Conservation (phyloP, 1,140 invertebrate genomes). For the Dolichoris vasculosae region DNA sequence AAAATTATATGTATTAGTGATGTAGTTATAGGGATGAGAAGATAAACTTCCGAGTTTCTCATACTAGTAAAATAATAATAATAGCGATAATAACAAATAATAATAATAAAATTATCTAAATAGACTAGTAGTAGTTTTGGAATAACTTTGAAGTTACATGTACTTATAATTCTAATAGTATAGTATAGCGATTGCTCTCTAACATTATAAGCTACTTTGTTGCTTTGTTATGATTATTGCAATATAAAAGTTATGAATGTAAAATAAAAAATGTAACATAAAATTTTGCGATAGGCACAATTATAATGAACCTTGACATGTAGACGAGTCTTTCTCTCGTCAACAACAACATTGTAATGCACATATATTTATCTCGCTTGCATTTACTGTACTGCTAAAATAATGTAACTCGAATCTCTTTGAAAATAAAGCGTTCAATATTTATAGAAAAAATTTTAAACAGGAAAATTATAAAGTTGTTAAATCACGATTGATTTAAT, state of each 20-base stretch:
- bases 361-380: too few relatives aligned
- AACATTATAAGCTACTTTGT: not conserved
- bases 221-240: not conserved
- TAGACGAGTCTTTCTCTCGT: not conserved
- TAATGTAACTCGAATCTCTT: too few relatives aligned
- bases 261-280: not conserved
- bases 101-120: slow-evolving; percentile 2
- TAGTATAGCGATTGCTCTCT: not conserved
- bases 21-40: not conserved
- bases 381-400: too few relatives aligned
- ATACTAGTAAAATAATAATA: slow-evolving; percentile 23
- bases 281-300: not conserved
- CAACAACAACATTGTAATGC: not conserved
- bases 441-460: too few relatives aligned
- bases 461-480: too few relatives aligned
- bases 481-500: too few relatives aligned
- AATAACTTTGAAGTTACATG: slow-evolving; percentile 9
- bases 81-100: too few relatives aligned
- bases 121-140: not conserved
- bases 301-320: not conserved
- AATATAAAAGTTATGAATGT: not conserved
- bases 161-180: not conserved
- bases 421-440: too few relatives aligned
- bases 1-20: not conserved
- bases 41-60: not conserved